phyloP scores from a whole-genome alignment of 2,888 invertebrate genomes.

The Neria commutata region DNA sequence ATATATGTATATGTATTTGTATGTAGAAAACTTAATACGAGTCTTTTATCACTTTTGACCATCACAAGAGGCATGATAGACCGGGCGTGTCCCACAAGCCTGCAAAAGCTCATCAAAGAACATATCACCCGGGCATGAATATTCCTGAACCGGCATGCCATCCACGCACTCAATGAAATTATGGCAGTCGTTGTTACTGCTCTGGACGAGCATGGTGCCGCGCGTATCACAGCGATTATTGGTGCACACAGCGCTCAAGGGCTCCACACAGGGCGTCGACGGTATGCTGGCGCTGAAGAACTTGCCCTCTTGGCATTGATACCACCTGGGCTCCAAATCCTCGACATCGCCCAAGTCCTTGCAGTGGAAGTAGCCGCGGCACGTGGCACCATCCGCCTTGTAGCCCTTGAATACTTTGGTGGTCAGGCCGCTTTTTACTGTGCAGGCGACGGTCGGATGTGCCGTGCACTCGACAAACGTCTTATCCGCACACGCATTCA shows the following conservation, averaged over 20 bases:
- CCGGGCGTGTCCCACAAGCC: slow-evolving; percentile 37
- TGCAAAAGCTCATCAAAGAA: slow-evolving; percentile 49
- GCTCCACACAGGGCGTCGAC: slow-evolving; percentile 30
- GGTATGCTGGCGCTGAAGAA: slow-evolving; percentile 46
- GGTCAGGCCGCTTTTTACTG: too few species aligned
- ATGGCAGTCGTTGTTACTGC: slow-evolving; percentile 45
- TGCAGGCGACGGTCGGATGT: slow-evolving; percentile 46
- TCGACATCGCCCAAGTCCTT: slow-evolving; percentile 26
- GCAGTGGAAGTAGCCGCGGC: slow-evolving; percentile 53
- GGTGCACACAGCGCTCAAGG: slow-evolving; percentile 40
- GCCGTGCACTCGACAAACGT: slow-evolving; percentile 35
- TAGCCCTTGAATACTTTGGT: slow-evolving; percentile 21
- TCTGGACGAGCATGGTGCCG: slow-evolving; percentile 40
- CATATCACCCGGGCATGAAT: slow-evolving; percentile 41
- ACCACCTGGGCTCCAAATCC: slow-evolving; percentile 47
- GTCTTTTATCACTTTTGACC: not conserved
- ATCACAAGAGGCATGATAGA: slow-evolving; percentile 46
- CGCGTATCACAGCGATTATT: slow-evolving; percentile 56
- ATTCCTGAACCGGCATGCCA: slow-evolving; percentile 24
- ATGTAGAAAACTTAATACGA: not conserved
- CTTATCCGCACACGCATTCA: slow-evolving; percentile 35
- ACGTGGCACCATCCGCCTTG: slow-evolving; percentile 42
- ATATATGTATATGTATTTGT: not conserved
- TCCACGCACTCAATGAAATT: slow-evolving; percentile 45
- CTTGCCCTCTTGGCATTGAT: slow-evolving; percentile 42